Base-by-base conservation (phyloP, 2,113 vertebrate species). In the Speoplatyrhinus poulsoni region DNA sequence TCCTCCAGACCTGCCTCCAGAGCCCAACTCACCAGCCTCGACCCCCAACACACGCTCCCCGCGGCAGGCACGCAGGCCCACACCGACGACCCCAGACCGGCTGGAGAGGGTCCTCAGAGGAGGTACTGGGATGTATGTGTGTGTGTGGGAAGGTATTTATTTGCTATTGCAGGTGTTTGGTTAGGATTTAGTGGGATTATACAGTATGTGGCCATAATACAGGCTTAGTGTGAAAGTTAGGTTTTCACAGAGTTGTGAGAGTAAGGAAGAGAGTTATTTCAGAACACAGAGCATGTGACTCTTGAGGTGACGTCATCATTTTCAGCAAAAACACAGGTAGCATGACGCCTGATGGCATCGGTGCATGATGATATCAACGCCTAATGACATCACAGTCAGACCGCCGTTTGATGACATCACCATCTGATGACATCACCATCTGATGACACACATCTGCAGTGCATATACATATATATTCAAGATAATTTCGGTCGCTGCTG, bases 41-140 rank as follows among this genome's bases (percentile, higher is more conserved):
- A 96, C 96, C 1, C 97, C 97, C 0, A 91, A 92, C 85, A 93
- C 91, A 0, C 95, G 96, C 68, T 97, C 96, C 36, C 97, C 97
- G 3, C 93, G 97, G 57, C 93, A 95, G 72, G 86, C 90, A 1
- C 94, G 96, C 47, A 84, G 94, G 54, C 89, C 88, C 0, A 60
- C 90, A 15, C 95, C 96, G 65, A 95, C 95, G 76, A 94, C 95
- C 3, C 87, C 87, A 0, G 96, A 98, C 33, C 94, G 95, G 10
- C 84, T 98, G 49, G 96, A 98, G 72, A 90, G 95, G 10, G 94
- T 98, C 6, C 91, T 98, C 3, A 94, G 95, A 79, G 94, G 96
- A 93, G 96, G 95, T 97, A 4, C n/a, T 3, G 47, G 16, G 12
- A 10, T 63, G 33, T 59, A 46, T 67, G 9, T 65, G 49, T 26